phyloP scores from a whole-genome alignment of 2,113 vertebrate species.

The Rhinoderma darwinii region DNA sequence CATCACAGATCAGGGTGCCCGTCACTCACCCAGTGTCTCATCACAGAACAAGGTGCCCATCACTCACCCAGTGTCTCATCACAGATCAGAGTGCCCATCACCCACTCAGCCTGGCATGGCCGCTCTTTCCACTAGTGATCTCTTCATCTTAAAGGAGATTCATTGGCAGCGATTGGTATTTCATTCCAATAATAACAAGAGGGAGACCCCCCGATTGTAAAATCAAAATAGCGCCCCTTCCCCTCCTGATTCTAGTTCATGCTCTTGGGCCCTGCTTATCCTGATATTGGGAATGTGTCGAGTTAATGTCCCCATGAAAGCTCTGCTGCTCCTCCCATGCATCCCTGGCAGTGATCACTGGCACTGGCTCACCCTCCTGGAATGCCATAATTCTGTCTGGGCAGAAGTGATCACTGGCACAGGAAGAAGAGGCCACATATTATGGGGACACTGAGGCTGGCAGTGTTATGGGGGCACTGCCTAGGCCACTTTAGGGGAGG shows the following conservation, averaged over 20 bases:
- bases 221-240: not conserved
- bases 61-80: conserved; percentile 28
- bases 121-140: not conserved
- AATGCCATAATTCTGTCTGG: not conserved
- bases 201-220: too few species aligned
- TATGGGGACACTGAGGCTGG: not conserved
- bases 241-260: not conserved
- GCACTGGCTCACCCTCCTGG: not conserved
- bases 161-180: not conserved
- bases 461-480: not conserved
- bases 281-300: too few species aligned
- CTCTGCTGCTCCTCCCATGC: too few species aligned
- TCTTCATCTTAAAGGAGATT: not conserved
- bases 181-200: too few species aligned
- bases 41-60: too few species aligned
- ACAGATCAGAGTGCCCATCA: conserved; percentile 23
- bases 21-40: too few species aligned
- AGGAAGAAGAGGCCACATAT: not conserved
- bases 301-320: not conserved
- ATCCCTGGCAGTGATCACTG: not conserved
- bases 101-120: conserved; percentile 6
- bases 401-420: too few species aligned
- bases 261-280: not conserved
- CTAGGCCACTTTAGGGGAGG: too few species aligned
- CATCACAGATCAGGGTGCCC: too few species aligned